These are phyloP conservation scores for Oryzias woworae DNA, from an alignment of 2,113 vertebrate genomes.

Conservation along the genomic window DNA sequence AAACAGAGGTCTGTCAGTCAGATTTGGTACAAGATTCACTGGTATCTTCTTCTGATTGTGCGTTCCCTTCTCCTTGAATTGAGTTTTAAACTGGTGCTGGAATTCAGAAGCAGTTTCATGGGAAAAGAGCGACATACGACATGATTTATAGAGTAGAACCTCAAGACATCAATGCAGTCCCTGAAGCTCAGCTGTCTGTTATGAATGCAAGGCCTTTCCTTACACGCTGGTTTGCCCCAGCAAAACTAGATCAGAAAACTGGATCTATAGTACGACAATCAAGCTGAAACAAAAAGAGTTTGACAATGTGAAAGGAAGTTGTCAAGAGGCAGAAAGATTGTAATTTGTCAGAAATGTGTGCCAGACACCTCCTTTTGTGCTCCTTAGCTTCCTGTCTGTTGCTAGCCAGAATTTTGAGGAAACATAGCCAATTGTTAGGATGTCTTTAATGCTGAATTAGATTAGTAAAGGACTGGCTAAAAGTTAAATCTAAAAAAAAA, in stretches of 20 bases:
- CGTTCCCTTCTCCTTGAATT: no score
- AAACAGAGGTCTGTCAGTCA: conserved; percentile 21
- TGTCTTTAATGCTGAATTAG: conserved; percentile 38
- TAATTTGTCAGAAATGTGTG: conserved; percentile 23
- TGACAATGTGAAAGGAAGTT: conserved; percentile 28
- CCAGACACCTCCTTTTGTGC: conserved; percentile 16
- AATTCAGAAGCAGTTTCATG: conserved; percentile 28
- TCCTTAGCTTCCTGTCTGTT: conserved; percentile 44
- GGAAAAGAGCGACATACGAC: conserved; percentile 35
- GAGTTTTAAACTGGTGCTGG: not conserved
- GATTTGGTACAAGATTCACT: conserved; percentile 16
- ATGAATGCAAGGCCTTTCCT: conserved; percentile 14
- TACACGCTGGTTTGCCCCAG: conserved; percentile 1
- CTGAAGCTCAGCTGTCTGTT: conserved; percentile 34
- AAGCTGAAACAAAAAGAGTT: conserved; percentile 50
- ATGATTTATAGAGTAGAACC: conserved; percentile 49
- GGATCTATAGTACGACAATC: conserved; percentile 36
- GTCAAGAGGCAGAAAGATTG: conserved; percentile 7
- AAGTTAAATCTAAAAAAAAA: conserved; percentile 40
- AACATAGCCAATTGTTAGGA: conserved; percentile 57
- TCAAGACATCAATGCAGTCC: conserved; percentile 21
- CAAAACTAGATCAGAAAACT: conserved; percentile 29
- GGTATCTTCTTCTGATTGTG: not conserved
- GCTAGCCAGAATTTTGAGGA: conserved; percentile 40
- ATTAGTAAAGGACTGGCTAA: conserved; percentile 12